Evolutionary conservation across 1,140 invertebrate species (phyloP), one percentile per base, ranked within the genome.

Genomic region (Trinorchestia longiramus): DNA sequence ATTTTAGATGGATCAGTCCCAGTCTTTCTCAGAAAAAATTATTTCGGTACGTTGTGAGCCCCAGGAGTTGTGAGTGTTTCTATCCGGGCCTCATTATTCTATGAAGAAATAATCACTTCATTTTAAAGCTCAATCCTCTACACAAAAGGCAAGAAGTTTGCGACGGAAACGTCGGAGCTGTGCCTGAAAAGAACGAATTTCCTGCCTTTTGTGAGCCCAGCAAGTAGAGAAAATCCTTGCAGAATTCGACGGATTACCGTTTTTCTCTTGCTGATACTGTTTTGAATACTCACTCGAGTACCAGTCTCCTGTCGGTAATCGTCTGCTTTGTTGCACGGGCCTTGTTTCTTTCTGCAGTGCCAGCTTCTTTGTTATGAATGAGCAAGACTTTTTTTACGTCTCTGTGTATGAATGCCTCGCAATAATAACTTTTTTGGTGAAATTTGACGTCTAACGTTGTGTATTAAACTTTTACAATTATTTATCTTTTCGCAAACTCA

Each of bases 141-240:
- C 0, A 42, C 23, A 90, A 28, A 41, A 90, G 88, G 88, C 88
- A 90, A 94, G 92, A 94, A 94, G 8, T 94, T 47, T 40, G 92
- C 40, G 92, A 47, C 92, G 92, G 92, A 94, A 94, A 45, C 92
- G 92, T 45, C 40, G 92, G 92, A 43, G 43, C 43, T 94, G 44
- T 44, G 92, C 43, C 92, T 94, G 92, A 94, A 94, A 94, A 47
- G 92, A 94, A 94, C 92, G 92, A 94, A 94, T 94, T 94, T 94
- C 92, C 92, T 94, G 92, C 44, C 92, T 94, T 47, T 94, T 94
- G 92, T 94, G 44, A 94, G 43, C 8, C 92, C 44, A 45, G 92
- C 92, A 45, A 94, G 44, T 47, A 36, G 92, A 94, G 92, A 94
- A 94, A 94, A 94, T 94, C 88, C 88, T 28, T 11, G 43, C 43